phyloP scores from a whole-genome alignment of 2,113 vertebrate genomes.

The Hystrix cristata region DNA sequence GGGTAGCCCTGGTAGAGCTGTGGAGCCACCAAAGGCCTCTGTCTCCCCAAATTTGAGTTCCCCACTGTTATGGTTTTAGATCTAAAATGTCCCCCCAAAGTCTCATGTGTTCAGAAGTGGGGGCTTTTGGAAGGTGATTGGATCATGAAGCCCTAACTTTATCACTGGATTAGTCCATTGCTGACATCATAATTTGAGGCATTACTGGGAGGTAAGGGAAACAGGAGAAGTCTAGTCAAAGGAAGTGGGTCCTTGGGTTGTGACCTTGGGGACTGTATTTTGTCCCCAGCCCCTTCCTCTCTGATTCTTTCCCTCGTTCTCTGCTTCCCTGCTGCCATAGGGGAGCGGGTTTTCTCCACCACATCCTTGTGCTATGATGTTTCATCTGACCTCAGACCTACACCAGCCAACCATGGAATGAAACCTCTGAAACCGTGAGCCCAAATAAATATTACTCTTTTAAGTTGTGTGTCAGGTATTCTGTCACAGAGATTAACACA shows the following conservation, averaged over 20 bases:
- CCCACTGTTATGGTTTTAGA: not conserved
- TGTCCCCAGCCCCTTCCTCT: not conserved
- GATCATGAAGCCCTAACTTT: not conserved
- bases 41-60: not conserved
- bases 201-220: not conserved
- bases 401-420: not conserved
- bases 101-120: not conserved
- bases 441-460: not conserved
- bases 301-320: not conserved
- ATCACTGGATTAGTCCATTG: not conserved
- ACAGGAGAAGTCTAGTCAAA: not conserved
- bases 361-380: not conserved
- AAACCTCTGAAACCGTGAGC: not conserved
- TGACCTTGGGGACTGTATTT: not conserved
- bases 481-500: not conserved
- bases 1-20: not conserved
- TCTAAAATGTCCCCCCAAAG: not conserved
- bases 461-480: not conserved
- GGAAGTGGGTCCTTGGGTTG: not conserved
- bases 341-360: not conserved
- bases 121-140: not conserved
- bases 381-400: not conserved
- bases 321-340: not conserved
- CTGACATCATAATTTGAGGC: not conserved
- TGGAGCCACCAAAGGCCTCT: not conserved